Conservation (phyloP, 1,140 invertebrate genomes). For the Sitodiplosis mosellana region DNA sequence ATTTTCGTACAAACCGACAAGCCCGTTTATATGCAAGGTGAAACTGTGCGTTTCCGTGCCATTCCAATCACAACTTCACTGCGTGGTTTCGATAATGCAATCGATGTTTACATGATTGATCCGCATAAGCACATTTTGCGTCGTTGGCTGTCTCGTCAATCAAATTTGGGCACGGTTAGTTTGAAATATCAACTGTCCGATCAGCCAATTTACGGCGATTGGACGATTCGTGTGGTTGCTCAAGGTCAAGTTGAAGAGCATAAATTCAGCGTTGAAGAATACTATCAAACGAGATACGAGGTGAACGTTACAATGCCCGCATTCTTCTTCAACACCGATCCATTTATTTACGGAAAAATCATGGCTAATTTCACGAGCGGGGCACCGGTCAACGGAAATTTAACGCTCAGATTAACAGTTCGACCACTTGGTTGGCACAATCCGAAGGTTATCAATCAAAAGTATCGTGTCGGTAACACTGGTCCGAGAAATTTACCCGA, state of each 20-base stretch:
- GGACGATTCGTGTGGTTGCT: constrained; percentile 75
- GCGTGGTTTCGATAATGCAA: constrained; percentile 67
- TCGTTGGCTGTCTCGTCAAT: constrained; percentile 69
- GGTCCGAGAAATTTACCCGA: constrained; percentile 19
- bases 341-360: constrained; percentile 61
- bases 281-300: constrained; percentile 81
- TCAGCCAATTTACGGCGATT: constrained; percentile 81
- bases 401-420: constrained; percentile 63
- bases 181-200: constrained; percentile 77
- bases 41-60: constrained; percentile 70
- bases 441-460: constrained; percentile 24
- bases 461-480: constrained; percentile 20
- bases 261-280: constrained; percentile 78
- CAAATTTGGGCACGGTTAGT: constrained; percentile 78
- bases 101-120: constrained; percentile 80
- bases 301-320: constrained; percentile 92
- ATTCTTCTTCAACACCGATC: constrained; percentile 75
- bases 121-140: constrained; percentile 71
- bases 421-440: constrained; percentile 41
- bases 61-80: constrained; percentile 80
- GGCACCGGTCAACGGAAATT: constrained; percentile 63
- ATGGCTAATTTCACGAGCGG: constrained; percentile 89
- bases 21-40: constrained; percentile 85
- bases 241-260: constrained; percentile 74
- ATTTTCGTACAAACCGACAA: constrained; percentile 93